Evolutionary conservation across 2,888 invertebrate species (phyloP), one percentile per base, ranked within the genome.

Genomic region (Eristalis arbustorum): DNA sequence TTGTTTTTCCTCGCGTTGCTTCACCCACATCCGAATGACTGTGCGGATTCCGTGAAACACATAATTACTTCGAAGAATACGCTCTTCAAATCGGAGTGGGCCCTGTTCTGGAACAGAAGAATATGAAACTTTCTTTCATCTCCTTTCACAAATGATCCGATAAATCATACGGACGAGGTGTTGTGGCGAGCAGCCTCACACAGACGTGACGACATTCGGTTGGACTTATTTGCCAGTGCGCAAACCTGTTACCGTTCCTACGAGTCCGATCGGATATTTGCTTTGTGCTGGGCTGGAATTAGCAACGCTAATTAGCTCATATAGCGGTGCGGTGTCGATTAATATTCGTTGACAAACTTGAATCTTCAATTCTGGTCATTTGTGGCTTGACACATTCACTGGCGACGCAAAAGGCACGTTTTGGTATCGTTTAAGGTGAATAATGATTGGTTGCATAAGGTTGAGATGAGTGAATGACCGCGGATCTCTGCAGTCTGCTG

Each of bases 301-400:
- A 56, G 28, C 74, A 66, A 74, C 66, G 28, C 57, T 40, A 74
- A 66, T 66, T 31, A 66, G 74, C 22, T 37, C 37, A 18, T 14
- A 66, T 66, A 57, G 28, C 57, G 49, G 25, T 25, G 23, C 11
- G 59, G 2, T 59, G 59, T 23, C 25, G 1, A 59, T 59, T 59
- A 14, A 28, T 59, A 25, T 14, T 59, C 14, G n/a, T 13, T 8
- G 59, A 25, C 25, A 25, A 13, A n/a, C 22, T 31, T 31, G 31
- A 31, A 57, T 57, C 23, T 59, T 2, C 4, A 25, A 59, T 25
- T 25, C 59, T 18, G 49, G 49, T 18, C 49, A 18, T 49, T 18
- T 18, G 49, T 42, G n/a, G n/a, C 4, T 0, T n/a, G 18, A 6
- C 18, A 14, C 18, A 14, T 42, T 13, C 18, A 18, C 8, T 18